phyloP scores from a whole-genome alignment of 2,113 vertebrate species.

The Phyllopteryx taeniolatus region DNA sequence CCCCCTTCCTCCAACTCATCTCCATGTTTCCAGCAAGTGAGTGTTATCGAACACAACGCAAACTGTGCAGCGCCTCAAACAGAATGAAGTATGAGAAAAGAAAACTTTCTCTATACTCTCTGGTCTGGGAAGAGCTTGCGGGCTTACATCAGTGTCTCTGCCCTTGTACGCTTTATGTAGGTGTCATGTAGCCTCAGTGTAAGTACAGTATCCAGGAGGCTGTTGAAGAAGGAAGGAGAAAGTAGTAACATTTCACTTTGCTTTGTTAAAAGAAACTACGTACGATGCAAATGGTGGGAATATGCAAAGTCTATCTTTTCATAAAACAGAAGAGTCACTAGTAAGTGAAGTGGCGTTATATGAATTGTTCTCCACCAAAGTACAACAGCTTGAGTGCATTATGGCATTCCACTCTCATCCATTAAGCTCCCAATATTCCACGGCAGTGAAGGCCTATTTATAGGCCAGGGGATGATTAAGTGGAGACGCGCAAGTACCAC shows the following conservation, averaged over 20 bases:
- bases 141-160: slow-evolving; percentile 27
- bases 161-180: not conserved
- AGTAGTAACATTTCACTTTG: not conserved
- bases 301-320: slow-evolving; percentile 15
- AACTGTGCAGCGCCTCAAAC: slow-evolving; percentile 24
- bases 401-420: slow-evolving; percentile 52
- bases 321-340: slow-evolving; percentile 13
- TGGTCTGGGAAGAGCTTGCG: slow-evolving; percentile 15
- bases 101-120: slow-evolving; percentile 18
- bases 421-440: slow-evolving; percentile 71
- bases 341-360: slow-evolving; percentile 22
- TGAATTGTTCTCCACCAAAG: slow-evolving; percentile 42
- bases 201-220: not conserved
- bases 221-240: not conserved
- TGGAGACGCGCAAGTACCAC: slow-evolving; percentile 57
- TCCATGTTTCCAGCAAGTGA: not conserved
- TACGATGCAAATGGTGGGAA: slow-evolving; percentile 6
- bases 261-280: not conserved
- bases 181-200: slow-evolving; percentile 17
- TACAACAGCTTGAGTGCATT: slow-evolving; percentile 44
- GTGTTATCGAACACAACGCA: slow-evolving; percentile 20
- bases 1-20: not conserved
- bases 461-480: slow-evolving; percentile 68
- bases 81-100: slow-evolving; percentile 32
- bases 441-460: slow-evolving; percentile 62